Evolutionary conservation across 2,888 invertebrate genomes (phyloP).

Genomic region (Cotesia congregata): DNA sequence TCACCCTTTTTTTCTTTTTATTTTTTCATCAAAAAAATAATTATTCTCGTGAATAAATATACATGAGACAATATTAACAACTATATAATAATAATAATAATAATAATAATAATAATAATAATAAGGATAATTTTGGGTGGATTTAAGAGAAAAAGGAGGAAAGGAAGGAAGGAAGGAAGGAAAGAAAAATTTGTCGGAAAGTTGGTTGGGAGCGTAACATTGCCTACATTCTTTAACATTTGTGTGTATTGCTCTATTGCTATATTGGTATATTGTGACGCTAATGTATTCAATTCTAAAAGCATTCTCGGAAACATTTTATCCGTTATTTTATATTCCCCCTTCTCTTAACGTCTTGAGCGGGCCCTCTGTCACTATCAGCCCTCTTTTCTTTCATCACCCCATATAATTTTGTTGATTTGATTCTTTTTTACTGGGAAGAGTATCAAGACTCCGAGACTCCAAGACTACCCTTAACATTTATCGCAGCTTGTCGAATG

Average conservation of each 20-base stretch:
- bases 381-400: slow-evolving; percentile 22
- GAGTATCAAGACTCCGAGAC: background rate
- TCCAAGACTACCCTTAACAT: slow-evolving; percentile 6
- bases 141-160: background rate
- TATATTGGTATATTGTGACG: too few relatives aligned
- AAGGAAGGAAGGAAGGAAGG: too few relatives aligned
- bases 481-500: slow-evolving; percentile 1
- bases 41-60: background rate
- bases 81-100: background rate
- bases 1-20: too few relatives aligned
- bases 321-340: background rate
- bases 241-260: too few relatives aligned
- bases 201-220: too few relatives aligned
- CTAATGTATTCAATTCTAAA: slow-evolving; percentile 54
- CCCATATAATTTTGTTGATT: slow-evolving; percentile 7
- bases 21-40: too few relatives aligned
- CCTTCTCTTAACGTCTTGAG: background rate
- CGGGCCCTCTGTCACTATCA: background rate
- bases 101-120: background rate
- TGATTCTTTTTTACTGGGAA: background rate
- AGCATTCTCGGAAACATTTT: slow-evolving; percentile 36
- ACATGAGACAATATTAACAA: background rate
- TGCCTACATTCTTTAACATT: too few relatives aligned
- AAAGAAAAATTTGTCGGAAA: too few relatives aligned
- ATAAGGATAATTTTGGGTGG: slow-evolving; percentile 7